Conservation (phyloP, 2,797 vertebrate genomes). For the Diceros bicornis region DNA sequence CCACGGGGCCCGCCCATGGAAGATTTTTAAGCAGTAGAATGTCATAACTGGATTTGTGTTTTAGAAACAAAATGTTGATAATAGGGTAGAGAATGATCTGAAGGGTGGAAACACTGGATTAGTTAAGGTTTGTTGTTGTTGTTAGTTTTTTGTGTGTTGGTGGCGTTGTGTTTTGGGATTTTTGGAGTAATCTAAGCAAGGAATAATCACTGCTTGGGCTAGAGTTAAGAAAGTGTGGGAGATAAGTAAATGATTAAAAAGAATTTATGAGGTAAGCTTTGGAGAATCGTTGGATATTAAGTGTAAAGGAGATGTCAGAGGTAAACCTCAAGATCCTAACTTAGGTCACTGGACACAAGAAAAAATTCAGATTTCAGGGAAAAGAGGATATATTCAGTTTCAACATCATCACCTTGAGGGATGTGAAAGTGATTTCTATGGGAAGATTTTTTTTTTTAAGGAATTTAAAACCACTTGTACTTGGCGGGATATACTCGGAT, state of each 20-base stretch:
- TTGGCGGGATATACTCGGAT: not conserved
- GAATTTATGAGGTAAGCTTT: not conserved
- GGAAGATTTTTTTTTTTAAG: not conserved
- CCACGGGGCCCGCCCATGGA: not conserved
- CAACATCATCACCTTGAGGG: not conserved
- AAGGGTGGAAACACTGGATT: not conserved
- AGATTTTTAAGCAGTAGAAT: not conserved
- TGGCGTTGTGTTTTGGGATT: too few species aligned
- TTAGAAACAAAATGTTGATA: not conserved
- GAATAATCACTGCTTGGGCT: not conserved
- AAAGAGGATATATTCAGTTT: not conserved
- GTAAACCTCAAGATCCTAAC: not conserved
- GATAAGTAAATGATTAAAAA: not conserved
- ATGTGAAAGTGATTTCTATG: not conserved
- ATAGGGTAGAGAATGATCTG: not conserved
- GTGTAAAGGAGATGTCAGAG: not conserved
- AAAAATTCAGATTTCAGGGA: not conserved
- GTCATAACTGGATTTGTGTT: not conserved
- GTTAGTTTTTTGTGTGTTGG: too few species aligned
- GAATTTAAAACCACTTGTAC: not conserved
- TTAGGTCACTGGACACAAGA: not conserved
- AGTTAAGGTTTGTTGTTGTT: not conserved
- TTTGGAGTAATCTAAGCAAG: not conserved
- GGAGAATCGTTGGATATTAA: not conserved
- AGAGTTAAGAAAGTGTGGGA: not conserved